Evolutionary conservation across 2,888 invertebrate species (phyloP).

Genomic region (Aspidapion aeneum): DNA sequence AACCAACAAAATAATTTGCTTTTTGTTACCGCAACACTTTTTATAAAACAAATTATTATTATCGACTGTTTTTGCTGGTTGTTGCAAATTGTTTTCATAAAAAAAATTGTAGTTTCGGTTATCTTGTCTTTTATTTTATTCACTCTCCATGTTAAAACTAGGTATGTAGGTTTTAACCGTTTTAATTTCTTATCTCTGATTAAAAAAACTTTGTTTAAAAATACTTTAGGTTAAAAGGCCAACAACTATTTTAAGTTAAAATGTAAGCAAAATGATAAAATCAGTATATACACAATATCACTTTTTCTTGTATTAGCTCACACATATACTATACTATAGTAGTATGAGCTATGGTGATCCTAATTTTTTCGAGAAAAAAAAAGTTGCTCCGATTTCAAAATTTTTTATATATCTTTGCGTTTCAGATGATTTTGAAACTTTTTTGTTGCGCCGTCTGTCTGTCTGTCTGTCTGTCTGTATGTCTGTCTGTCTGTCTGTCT

Average conservation of each 20-base stretch:
- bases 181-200: neutral
- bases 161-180: neutral
- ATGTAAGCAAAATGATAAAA: neutral
- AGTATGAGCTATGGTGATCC: too few species aligned
- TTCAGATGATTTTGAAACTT: too few species aligned
- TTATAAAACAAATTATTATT: neutral
- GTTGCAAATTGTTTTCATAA: neutral
- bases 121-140: neutral
- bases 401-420: too few species aligned
- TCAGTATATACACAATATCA: neutral
- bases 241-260: neutral
- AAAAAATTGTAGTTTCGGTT: neutral
- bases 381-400: too few species aligned
- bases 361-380: too few species aligned
- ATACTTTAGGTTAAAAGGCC: neutral
- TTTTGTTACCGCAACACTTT: neutral
- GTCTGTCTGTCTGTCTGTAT: too few species aligned
- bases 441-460: too few species aligned
- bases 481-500: too few species aligned
- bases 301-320: too few species aligned
- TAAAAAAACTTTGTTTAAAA: too few species aligned
- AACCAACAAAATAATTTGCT: neutral
- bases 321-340: too few species aligned
- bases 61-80: neutral
- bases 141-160: neutral